Conservation (phyloP, 2,797 vertebrate genomes). For the Tenualosa ilisha region DNA sequence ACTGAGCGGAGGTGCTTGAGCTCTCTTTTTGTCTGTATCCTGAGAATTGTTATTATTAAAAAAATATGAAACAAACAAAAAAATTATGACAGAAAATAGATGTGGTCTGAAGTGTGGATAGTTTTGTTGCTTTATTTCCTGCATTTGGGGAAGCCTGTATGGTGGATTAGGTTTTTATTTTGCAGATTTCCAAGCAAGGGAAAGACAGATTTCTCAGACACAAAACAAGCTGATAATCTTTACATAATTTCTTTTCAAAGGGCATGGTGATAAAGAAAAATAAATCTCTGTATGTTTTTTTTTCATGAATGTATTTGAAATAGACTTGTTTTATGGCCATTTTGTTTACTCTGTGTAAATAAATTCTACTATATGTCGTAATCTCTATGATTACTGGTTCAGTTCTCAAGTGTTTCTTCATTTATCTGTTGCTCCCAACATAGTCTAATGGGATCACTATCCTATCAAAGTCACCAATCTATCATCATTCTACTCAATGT, state of each 20-base stretch:
- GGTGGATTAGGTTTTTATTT: background rate
- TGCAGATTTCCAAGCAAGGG: background rate
- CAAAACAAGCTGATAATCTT: background rate
- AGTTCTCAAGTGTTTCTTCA: background rate
- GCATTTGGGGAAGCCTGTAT: background rate
- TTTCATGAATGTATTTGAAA: background rate
- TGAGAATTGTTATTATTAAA: background rate
- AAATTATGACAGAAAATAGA: background rate
- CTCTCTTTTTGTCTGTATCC: background rate
- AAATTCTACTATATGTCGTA: background rate
- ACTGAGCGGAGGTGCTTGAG: background rate
- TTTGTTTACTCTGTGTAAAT: constrained; percentile 7
- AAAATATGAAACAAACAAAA: background rate
- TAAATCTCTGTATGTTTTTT: background rate
- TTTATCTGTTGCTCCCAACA: background rate
- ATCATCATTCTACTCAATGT: background rate
- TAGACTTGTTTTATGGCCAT: background rate
- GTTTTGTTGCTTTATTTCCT: background rate
- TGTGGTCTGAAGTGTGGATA: background rate
- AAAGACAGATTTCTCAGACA: background rate
- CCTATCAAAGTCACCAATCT: background rate
- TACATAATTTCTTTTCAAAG: background rate
- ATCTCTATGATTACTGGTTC: background rate
- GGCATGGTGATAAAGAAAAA: background rate
- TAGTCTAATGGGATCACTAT: background rate